Evolutionary conservation across 2,797 vertebrate genomes (phyloP).

Genomic region (Etheostoma nigrum): DNA sequence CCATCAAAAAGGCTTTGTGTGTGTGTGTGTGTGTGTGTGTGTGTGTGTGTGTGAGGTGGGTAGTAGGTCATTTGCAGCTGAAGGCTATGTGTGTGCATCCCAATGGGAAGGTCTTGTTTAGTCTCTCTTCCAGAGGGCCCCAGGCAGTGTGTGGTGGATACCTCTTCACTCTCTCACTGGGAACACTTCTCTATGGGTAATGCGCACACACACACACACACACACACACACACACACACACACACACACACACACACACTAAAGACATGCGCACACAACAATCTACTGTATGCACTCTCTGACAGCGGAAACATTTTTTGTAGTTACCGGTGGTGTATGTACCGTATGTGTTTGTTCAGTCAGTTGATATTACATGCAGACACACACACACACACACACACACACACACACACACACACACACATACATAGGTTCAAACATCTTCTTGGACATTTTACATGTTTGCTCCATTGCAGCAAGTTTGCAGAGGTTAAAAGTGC

Average conservation of each 20-base stretch:
- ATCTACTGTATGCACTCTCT: constrained; percentile 69
- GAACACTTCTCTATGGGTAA: constrained; percentile 74
- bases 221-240: constrained; percentile 25
- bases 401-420: constrained; percentile 29
- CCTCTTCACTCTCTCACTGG: constrained; percentile 86
- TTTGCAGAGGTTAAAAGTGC: constrained; percentile 73
- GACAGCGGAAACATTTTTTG: constrained; percentile 61
- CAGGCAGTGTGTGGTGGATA: constrained; percentile 89
- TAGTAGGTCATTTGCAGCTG: constrained; percentile 91
- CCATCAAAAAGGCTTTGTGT: constrained; percentile 82
- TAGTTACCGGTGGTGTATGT: constrained; percentile 23
- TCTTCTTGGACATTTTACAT: constrained; percentile 58
- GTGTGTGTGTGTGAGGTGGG: constrained; percentile 65
- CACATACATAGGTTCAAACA: constrained; percentile 39
- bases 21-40: constrained; percentile 69
- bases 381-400: constrained; percentile 24
- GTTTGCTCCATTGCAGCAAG: constrained; percentile 46
- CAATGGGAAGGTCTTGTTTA: constrained; percentile 92
- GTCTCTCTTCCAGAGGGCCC: constrained; percentile 90
- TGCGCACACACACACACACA: constrained; percentile 22
- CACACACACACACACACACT: background rate
- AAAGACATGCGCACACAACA: constrained; percentile 3
- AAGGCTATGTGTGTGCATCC: constrained; percentile 87
- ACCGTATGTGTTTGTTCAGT: constrained; percentile 24
- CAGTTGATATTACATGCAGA: constrained; percentile 38